Conservation (phyloP, 2,113 vertebrate species). For the Mixornis gularis region DNA sequence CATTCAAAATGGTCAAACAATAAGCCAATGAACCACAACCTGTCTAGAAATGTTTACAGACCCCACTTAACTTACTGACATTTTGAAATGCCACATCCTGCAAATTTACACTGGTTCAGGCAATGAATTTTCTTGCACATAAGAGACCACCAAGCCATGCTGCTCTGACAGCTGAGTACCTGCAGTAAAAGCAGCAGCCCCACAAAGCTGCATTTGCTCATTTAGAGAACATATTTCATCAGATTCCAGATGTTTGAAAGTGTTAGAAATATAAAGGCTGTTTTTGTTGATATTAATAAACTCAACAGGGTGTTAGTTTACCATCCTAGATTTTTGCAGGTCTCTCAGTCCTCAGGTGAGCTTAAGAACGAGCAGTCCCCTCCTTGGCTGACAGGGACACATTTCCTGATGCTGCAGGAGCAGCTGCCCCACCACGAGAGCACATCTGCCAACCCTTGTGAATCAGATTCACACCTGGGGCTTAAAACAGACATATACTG, state of each 20-base stretch:
- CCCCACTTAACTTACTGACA: constrained; percentile 10
- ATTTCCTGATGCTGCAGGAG: not conserved
- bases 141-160: not conserved
- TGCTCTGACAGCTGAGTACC: not conserved
- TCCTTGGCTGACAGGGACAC: not conserved
- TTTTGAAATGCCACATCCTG: constrained; percentile 9
- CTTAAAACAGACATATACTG: not conserved
- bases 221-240: not conserved
- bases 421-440: not conserved
- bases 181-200: not conserved
- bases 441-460: not conserved
- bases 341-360: not conserved
- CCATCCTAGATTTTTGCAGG: not conserved
- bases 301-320: not conserved
- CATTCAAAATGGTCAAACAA: not conserved
- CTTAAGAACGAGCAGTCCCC: not conserved
- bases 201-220: not conserved
- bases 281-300: not conserved
- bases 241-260: not conserved
- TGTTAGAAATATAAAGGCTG: not conserved
- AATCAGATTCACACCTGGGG: not conserved
- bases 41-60: constrained; percentile 4
- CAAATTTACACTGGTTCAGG: not conserved
- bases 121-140: not conserved
- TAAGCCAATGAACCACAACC: not conserved